Conservation (phyloP, 2,888 invertebrate species). For the Melanophora roralis region DNA sequence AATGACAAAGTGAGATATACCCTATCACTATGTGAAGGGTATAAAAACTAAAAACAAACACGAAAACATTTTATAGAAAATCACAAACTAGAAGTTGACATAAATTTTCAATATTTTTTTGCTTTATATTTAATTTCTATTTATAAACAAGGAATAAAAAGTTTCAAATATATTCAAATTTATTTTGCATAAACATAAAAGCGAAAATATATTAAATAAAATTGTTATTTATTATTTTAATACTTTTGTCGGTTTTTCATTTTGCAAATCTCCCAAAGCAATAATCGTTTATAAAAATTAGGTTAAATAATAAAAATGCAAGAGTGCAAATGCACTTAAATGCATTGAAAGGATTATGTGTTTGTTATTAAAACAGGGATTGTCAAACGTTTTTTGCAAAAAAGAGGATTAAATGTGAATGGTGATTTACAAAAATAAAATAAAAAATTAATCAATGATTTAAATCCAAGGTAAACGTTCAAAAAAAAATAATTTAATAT, state of each 20-base stretch:
- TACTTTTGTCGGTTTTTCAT: slow-evolving; percentile 1
- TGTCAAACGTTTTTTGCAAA: too few species aligned
- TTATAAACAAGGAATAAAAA: too few species aligned
- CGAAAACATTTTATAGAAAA: neutral
- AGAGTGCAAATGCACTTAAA: neutral
- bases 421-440: too few species aligned
- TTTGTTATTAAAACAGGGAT: too few species aligned
- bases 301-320: slow-evolving; percentile 32
- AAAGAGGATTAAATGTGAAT: too few species aligned
- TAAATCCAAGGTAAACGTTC: too few species aligned
- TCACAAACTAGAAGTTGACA: slow-evolving; percentile 38
- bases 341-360: neutral
- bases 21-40: too few species aligned
- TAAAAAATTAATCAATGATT: too few species aligned
- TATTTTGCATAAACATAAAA: neutral
- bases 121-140: too few species aligned
- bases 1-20: too few species aligned
- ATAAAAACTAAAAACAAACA: neutral
- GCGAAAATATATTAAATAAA: neutral
- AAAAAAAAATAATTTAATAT: too few species aligned
- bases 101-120: too few species aligned
- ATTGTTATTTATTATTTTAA: neutral
- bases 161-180: slow-evolving; percentile 14
- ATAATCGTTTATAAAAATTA: slow-evolving; percentile 49
- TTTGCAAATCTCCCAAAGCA: slow-evolving; percentile 32